Percentiles rank a stretch among this genome's conserved stretches.
Conservation (phyloP, 2,797 vertebrate species). For the Selene dorsalis region DNA sequence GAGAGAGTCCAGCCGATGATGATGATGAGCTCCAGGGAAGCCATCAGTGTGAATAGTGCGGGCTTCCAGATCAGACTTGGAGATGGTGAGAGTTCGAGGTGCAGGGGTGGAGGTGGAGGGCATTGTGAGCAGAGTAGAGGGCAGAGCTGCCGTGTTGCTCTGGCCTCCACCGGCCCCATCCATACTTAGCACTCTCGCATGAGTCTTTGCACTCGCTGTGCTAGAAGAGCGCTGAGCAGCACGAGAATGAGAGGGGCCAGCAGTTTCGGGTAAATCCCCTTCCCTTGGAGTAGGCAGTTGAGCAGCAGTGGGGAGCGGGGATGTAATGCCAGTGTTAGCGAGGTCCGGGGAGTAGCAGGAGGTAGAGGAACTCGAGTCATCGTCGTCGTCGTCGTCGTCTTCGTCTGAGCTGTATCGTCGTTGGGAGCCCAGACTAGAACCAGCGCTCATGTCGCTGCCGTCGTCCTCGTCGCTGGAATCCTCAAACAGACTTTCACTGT, state of each 20-base stretch:
- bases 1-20: slow-evolving; percentile 83
- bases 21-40: slow-evolving; percentile 80
- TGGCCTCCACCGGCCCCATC: slow-evolving; percentile 86
- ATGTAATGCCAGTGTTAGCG: slow-evolving; percentile 76
- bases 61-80: slow-evolving; percentile 87
- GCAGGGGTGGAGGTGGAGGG: slow-evolving; percentile 80
- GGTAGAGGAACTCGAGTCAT: slow-evolving; percentile 90
- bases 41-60: slow-evolving; percentile 79
- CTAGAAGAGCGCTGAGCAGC: slow-evolving; percentile 90
- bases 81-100: slow-evolving; percentile 85
- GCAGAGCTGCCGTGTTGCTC: slow-evolving; percentile 69
- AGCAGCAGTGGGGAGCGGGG: slow-evolving; percentile 74
- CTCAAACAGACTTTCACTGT: slow-evolving; percentile 90
- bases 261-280: slow-evolving; percentile 71
- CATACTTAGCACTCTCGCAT: slow-evolving; percentile 92
- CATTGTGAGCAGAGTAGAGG: slow-evolving; percentile 77
- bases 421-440: slow-evolving; percentile 90
- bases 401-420: slow-evolving; percentile 88
- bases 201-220: slow-evolving; percentile 92
- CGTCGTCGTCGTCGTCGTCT: slow-evolving; percentile 81
- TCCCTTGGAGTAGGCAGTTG: slow-evolving; percentile 79
- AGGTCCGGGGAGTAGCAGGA: slow-evolving; percentile 92
- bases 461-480: slow-evolving; percentile 90
- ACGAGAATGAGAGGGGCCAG: slow-evolving; percentile 83
- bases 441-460: slow-evolving; percentile 90